Percentiles rank a stretch among this genome's conserved stretches.
phyloP scores from a whole-genome alignment of 1,140 invertebrate genomes.

The Drosophila kepulauana region DNA sequence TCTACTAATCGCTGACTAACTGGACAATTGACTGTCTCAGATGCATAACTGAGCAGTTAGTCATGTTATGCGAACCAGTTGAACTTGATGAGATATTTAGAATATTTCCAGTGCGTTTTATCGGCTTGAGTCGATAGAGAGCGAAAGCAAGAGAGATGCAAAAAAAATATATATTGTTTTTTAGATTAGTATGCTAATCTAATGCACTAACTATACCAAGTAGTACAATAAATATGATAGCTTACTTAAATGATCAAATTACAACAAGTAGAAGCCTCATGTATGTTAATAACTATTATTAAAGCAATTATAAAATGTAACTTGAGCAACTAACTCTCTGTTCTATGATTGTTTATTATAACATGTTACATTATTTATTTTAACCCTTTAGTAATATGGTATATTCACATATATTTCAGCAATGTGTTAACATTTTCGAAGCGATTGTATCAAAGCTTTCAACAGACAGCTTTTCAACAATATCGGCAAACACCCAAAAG shows the following conservation, averaged over 20 bases:
- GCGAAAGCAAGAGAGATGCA: not conserved
- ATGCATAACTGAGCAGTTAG: conserved; percentile 32
- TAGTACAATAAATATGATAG: not conserved
- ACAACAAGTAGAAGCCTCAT: too few relatives aligned
- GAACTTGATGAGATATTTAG: conserved; percentile 7
- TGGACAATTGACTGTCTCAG: conserved; percentile 26
- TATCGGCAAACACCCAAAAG: not conserved
- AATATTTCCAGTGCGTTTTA: not conserved
- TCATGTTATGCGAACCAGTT: conserved; percentile 23
- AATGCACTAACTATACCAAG: not conserved
- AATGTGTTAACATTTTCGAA: not conserved
- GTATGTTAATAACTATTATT: too few relatives aligned
- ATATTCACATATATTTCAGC: not conserved
- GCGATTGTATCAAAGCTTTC: not conserved
- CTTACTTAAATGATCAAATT: too few relatives aligned
- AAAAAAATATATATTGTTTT: not conserved
- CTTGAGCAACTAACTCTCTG: too few relatives aligned
- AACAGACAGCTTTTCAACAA: not conserved
- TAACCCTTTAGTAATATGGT: too few relatives aligned
- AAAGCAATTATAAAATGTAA: too few relatives aligned
- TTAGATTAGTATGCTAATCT: not conserved
- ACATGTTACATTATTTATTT: too few relatives aligned
- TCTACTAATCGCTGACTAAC: conserved; percentile 28
- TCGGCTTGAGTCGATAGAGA: not conserved
- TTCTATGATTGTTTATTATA: too few relatives aligned